Evolutionary conservation across 2,113 vertebrate genomes (phyloP).

Genomic region (Antechinus stuartii): DNA sequence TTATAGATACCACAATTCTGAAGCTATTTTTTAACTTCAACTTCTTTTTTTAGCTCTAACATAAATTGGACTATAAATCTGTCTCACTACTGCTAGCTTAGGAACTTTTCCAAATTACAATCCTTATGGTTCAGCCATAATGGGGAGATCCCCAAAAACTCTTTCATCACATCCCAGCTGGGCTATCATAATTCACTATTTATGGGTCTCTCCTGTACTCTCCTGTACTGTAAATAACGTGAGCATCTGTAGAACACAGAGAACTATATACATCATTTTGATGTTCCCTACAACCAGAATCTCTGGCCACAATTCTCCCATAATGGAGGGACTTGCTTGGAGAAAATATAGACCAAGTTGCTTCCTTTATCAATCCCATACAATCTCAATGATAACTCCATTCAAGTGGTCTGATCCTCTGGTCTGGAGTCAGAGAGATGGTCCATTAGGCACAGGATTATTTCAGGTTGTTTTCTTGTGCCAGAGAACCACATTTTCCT

Average conservation of each 20-base stretch:
- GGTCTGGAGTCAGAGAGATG: conserved; percentile 39
- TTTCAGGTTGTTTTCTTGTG: conserved; percentile 52
- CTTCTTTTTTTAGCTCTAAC: conserved; percentile 77
- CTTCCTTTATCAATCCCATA: conserved; percentile 67
- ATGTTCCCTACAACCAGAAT: conserved; percentile 70
- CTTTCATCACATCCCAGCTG: conserved; percentile 82
- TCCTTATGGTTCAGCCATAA: conserved; percentile 73
- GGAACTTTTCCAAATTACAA: conserved; percentile 79
- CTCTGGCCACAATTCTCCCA: conserved; percentile 67
- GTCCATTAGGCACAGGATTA: conserved; percentile 53
- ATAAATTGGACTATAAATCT: conserved; percentile 82
- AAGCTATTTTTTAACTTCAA: conserved; percentile 76
- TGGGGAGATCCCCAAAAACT: conserved; percentile 78
- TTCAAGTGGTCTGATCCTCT: conserved; percentile 46
- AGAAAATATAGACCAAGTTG: conserved; percentile 59
- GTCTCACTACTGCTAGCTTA: conserved; percentile 77
- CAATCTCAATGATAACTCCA: conserved; percentile 65
- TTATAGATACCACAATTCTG: conserved; percentile 70
- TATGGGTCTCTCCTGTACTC: conserved; percentile 77
- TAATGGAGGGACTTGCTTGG: conserved; percentile 54
- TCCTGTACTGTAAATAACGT: neutral
- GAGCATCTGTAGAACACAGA: conserved; percentile 71
- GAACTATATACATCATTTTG: conserved; percentile 67
- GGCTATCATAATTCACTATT: conserved; percentile 78
- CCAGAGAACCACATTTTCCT: neutral